Evolutionary conservation across 2,113 vertebrate genomes (phyloP).

Genomic region (Galemys pyrenaicus): DNA sequence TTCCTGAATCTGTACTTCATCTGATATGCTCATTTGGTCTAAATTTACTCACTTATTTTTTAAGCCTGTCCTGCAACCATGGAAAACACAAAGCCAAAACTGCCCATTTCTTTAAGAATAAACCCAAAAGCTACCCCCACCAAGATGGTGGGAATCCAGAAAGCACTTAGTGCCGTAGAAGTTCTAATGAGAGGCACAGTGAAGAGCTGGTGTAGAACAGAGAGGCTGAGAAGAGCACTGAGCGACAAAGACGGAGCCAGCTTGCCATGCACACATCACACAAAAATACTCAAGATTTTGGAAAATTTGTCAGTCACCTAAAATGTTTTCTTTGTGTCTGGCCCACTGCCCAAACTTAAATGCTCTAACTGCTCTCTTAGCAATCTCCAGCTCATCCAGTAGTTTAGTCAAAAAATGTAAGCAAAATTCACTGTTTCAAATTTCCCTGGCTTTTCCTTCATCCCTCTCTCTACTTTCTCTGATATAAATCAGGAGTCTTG

Average conservation of each 20-base stretch:
- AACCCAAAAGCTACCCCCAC: neutral
- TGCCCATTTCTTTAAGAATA: constrained; percentile 9
- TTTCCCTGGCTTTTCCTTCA: neutral
- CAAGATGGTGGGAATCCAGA: neutral
- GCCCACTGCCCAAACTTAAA: neutral
- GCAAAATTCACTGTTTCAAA: neutral
- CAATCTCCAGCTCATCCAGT: neutral
- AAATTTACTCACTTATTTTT: neutral
- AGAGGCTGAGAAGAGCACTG: neutral
- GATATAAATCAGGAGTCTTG: neutral
- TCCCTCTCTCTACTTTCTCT: neutral
- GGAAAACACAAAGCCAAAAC: neutral
- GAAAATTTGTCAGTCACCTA: neutral
- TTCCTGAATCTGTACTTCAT: neutral
- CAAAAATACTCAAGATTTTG: neutral
- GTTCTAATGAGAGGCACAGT: neutral
- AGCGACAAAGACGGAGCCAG: neutral
- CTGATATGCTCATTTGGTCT: constrained; percentile 14
- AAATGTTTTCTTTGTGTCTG: neutral
- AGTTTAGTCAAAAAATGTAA: neutral
- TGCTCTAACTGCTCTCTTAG: neutral
- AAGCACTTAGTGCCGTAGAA: neutral
- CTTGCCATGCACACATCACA: neutral
- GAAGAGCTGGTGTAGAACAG: fast-evolving
- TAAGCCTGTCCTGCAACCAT: neutral